Base-by-base conservation (phyloP, 2,888 invertebrate genomes). In the Dermolepida albohirtum region DNA sequence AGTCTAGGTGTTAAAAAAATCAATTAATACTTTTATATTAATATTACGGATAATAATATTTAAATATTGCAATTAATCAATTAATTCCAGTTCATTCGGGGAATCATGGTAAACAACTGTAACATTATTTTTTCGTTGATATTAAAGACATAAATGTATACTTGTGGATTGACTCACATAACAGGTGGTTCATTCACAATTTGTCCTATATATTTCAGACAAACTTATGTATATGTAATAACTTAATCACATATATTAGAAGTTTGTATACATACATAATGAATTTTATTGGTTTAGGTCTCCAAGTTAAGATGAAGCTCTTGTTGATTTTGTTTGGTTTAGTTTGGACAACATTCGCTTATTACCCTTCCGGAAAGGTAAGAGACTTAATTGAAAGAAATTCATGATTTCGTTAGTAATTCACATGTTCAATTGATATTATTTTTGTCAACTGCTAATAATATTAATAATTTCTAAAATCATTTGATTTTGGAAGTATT, bases 301-400 rank as follows among this genome's bases (percentile, higher is more conserved):
- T 69, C 66, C 29, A 43, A 39, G 40, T 63, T 64, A 70, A 62
- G 50, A 79, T 79, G 79, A 78, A 77, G 70, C 57, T 76, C 47
- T 64, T 68, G 10, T 69, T 74, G 43, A 55, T 79, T 43, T 59
- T 80, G 27, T 62, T 79, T 17, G 72, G 73, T 59, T 69, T 70
- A 39, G 62, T 76, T 62, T 70, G 78, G 17, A 79, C 77, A 52
- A 76, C 79, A 22, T 73, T 78, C 41, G 80, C 79, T 64, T 83
- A 82, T 72, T 74, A 82, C 34, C 80, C 83, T 27, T 71, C 77
- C 47, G 81, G 77, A 66, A 83, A 83, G 79, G 83, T 83, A 78
- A 75, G 73, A 34, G 10, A 22, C 2, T 22, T 22, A 22, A 22
- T 22, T 22, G 1, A 22, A 22, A 22, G 22, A 22, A 22, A 22